A percentile compares a stretch with the other conserved stretches of the same genome.
Evolutionary conservation across 1,140 invertebrate genomes (phyloP).

Genomic region (Zaprionus taronus): DNA sequence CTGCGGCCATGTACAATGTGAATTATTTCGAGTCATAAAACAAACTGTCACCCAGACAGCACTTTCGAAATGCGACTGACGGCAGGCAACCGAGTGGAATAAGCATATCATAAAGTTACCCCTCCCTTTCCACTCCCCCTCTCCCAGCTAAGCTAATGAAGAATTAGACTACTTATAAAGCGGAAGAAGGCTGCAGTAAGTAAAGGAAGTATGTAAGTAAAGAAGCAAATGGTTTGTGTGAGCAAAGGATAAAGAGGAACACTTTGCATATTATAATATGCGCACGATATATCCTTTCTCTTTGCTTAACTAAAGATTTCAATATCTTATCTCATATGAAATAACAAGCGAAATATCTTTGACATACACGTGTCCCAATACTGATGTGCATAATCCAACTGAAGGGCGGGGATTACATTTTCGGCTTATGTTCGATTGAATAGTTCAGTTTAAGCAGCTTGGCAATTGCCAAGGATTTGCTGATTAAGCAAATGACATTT

Average conservation of each 20-base stretch:
- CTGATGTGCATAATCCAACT: not conserved
- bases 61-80: constrained; percentile 43
- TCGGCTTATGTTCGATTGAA: constrained; percentile 7
- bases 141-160: constrained; percentile 47
- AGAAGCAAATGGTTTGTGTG: constrained; percentile 17
- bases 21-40: constrained; percentile 65
- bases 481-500: constrained; percentile 10
- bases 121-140: not conserved
- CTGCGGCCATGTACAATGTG: constrained; percentile 35
- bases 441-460: constrained; percentile 1
- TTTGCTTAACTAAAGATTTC: not conserved
- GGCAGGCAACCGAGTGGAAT: constrained; percentile 47
- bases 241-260: not conserved
- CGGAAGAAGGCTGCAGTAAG: constrained; percentile 28
- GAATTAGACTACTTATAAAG: constrained; percentile 26
- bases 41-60: constrained; percentile 59
- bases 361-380: not conserved
- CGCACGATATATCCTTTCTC: not conserved
- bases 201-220: constrained; percentile 26
- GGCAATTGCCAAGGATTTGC: constrained; percentile 5
- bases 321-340: not conserved
- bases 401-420: not conserved
- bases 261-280: constrained; percentile 5
- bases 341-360: not conserved
- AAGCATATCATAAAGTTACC: constrained; percentile 65